Conservation (phyloP, 2,888 invertebrate species). For the Cyclophora albipunctata region DNA sequence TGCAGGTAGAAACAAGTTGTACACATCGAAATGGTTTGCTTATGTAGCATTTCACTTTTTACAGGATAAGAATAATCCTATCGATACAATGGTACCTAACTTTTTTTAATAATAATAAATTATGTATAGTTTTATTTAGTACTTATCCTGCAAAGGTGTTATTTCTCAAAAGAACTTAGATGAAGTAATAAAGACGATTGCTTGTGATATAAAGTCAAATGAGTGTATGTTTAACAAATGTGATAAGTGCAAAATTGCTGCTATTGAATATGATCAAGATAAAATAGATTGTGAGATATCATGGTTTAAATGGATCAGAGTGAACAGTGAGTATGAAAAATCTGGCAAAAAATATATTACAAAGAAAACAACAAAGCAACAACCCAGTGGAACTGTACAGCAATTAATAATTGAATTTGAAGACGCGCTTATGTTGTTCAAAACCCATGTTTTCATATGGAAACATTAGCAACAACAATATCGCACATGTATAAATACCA, state of each 20-base stretch:
- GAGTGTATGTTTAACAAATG: conserved; percentile 11
- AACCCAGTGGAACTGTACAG: conserved; percentile 1
- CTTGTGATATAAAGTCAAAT: conserved; percentile 8
- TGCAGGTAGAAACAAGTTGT: too few species aligned
- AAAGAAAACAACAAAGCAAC: conserved; percentile 3
- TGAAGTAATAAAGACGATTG: conserved; percentile 6
- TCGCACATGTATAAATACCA: conserved; percentile 2
- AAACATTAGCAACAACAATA: conserved; percentile 9
- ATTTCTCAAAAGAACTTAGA: conserved; percentile 5
- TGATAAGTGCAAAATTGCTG: conserved; percentile 4
- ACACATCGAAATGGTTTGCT: too few species aligned
- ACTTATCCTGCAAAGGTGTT: conserved; percentile 1
- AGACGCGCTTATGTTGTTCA: conserved; percentile 2
- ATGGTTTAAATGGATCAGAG: conserved; percentile 1
- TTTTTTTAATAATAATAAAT: too few species aligned
- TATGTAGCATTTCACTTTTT: too few species aligned
- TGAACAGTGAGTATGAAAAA: conserved; percentile 1
- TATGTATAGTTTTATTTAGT: too few species aligned
- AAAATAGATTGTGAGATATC: neutral
- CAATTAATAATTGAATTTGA: neutral
- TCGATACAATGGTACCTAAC: too few species aligned
- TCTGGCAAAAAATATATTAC: neutral
- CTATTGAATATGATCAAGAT: neutral
- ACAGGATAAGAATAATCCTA: too few species aligned
- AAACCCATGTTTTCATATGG: conserved; percentile 5